Conservation (phyloP, 2,888 invertebrate species). For the Harpalus rubripes region DNA sequence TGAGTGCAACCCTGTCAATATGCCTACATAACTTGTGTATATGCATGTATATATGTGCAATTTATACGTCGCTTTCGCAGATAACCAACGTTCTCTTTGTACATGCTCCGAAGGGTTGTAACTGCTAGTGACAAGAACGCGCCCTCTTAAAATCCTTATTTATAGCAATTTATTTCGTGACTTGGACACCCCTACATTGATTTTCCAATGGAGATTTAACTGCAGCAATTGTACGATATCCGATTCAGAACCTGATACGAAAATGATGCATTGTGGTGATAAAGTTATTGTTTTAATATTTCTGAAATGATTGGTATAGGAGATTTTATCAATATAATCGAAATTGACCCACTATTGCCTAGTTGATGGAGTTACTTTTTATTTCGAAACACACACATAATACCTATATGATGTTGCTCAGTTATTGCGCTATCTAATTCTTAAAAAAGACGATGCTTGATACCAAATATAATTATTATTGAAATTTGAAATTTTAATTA, state of each 20-base stretch:
- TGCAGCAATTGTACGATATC: conserved; percentile 18
- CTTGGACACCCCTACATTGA: conserved; percentile 22
- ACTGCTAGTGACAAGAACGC: background rate
- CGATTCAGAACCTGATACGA: conserved; percentile 8
- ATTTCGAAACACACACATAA: background rate
- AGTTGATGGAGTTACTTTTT: background rate
- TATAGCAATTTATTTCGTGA: conserved; percentile 39
- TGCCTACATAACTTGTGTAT: conserved; percentile 47
- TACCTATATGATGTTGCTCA: background rate
- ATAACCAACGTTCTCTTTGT: conserved; percentile 58
- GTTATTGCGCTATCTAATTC: too few relatives aligned
- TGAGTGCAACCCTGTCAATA: conserved; percentile 50
- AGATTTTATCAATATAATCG: conserved; percentile 18
- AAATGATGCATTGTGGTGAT: conserved; percentile 16
- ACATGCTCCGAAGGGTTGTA: conserved; percentile 1
- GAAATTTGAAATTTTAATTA: too few relatives aligned
- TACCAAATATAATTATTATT: too few relatives aligned
- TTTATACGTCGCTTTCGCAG: conserved; percentile 44
- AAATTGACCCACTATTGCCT: conserved; percentile 10
- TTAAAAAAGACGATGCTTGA: too few relatives aligned
- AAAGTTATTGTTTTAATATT: conserved; percentile 33
- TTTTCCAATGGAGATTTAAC: conserved; percentile 28
- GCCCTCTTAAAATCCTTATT: conserved; percentile 26
- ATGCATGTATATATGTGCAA: conserved; percentile 55
- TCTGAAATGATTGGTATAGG: conserved; percentile 2